Evolutionary conservation across 2,888 invertebrate species (phyloP).

Genomic region (Galeopsomyia nigrocyanea): DNA sequence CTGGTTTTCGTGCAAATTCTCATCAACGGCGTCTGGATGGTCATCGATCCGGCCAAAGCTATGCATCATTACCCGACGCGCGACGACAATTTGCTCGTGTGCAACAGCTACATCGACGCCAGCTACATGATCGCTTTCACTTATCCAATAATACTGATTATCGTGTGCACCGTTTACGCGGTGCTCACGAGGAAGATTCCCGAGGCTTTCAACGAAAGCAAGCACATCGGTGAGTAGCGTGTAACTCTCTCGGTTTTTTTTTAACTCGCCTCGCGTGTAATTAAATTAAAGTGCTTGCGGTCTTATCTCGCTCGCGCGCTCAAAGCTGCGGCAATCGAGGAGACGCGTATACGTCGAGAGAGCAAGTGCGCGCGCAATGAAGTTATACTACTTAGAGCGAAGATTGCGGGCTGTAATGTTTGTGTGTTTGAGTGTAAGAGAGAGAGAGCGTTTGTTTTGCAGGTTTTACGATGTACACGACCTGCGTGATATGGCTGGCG

Average conservation of each 20-base stretch:
- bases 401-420: background rate
- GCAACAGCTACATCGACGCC: conserved; percentile 91
- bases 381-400: too few relatives aligned
- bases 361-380: too few relatives aligned
- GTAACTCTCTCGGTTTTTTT: background rate
- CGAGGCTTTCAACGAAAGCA: conserved; percentile 98
- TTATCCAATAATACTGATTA: conserved; percentile 91
- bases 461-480: conserved; percentile 99
- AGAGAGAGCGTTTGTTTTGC: conserved; percentile 49
- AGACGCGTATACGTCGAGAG: too few relatives aligned
- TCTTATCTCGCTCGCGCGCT: too few relatives aligned
- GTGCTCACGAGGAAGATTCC: conserved; percentile 96
- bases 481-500: conserved; percentile 97
- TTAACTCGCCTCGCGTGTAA: background rate
- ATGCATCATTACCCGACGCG: conserved; percentile 92
- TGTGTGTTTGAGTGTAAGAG: too few relatives aligned
- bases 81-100: conserved; percentile 93
- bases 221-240: conserved; percentile 85
- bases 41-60: conserved; percentile 89
- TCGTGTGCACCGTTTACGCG: conserved; percentile 96
- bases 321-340: too few relatives aligned
- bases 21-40: conserved; percentile 93
- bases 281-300: background rate
- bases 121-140: conserved; percentile 95
- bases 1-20: conserved; percentile 91